Conservation (phyloP, 2,888 invertebrate species). For the Yponomeuta sedellus region DNA sequence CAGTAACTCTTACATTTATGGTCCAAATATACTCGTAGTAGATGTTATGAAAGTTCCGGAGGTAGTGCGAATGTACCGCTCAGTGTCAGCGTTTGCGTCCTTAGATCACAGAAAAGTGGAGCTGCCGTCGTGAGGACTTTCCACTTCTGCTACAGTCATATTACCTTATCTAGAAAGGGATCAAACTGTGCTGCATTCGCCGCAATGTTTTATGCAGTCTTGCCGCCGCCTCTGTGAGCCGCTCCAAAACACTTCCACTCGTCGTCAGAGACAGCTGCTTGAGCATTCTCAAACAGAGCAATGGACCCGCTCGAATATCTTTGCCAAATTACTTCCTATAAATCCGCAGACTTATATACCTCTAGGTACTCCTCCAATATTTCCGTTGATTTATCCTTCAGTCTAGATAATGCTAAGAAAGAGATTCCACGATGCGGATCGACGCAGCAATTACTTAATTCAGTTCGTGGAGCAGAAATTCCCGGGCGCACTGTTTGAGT, state of each 20-base stretch:
- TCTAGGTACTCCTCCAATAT: not conserved
- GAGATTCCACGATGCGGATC: constrained; percentile 2
- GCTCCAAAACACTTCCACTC: constrained; percentile 60
- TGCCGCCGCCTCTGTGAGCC: constrained; percentile 58
- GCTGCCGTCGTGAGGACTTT: constrained; percentile 67
- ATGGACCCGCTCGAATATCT: constrained; percentile 49
- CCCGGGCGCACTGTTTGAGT: constrained; percentile 2
- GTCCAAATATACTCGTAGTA: not conserved
- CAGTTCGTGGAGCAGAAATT: not conserved
- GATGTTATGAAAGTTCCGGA: not conserved
- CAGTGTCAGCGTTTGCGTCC: constrained; percentile 46
- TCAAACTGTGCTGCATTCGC: constrained; percentile 73
- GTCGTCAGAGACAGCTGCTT: constrained; percentile 46
- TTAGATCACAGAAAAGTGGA: constrained; percentile 62
- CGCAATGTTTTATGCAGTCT: constrained; percentile 74
- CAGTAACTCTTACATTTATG: not conserved
- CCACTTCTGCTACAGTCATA: constrained; percentile 54
- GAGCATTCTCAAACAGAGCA: constrained; percentile 53
- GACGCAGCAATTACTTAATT: constrained; percentile 9
- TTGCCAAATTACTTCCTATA: constrained; percentile 51
- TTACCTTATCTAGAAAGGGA: constrained; percentile 73
- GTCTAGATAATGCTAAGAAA: not conserved
- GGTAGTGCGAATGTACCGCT: not conserved
- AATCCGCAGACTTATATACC: constrained; percentile 28
- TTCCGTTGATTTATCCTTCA: constrained; percentile 32